Evolutionary conservation across 1,140 invertebrate species (phyloP), one percentile per base, ranked within the genome.

Genomic region (Bombyx mandarina): DNA sequence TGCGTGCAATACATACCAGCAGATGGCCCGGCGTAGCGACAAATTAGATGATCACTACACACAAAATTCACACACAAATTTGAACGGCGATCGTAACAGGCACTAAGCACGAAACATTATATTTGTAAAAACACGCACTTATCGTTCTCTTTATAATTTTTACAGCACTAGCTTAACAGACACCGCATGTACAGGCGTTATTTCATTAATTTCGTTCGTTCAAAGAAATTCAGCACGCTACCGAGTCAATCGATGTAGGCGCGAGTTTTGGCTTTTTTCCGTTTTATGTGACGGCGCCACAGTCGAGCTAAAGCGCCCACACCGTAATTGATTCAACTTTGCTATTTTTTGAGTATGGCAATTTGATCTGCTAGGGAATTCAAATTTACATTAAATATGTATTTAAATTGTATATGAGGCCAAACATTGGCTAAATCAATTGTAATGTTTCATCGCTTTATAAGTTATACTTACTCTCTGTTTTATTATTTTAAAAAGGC

Each of bases 81-180:
- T 35, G 63, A 65, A 67, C 63, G 74, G 69, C 72, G 61, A 73
- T 68, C 58, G 62, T 66, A 75, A 71, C 68, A 76, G 65, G 76
- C 82, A 86, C 81, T 82, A 86, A 84, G 81, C 79, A 86, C 82
- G 62, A 62, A 69, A 75, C 79, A 82, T 82, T 73, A 77, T 82
- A 79, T 61, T 51, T 35, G 68, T 71, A 73, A 69, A 62, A 67
- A 75, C 71, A 78, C 63, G 69, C 80, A 84, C 78, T 78, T 65
- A 79, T 68, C 61, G 73, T 77, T 72, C 53, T 64, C 66, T 62
- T 52, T 58, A 12, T 69, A 69, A 66, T 58, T 75, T 76, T 82
- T 75, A 83, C 71, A 62, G 73, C 81, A 84, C 79, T 77, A 82
- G 77, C 82, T 84, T 79, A 70, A 77, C 71, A 69, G 68, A 77